Conservation (phyloP, 2,888 invertebrate genomes). For the Notocelia uddmanniana region DNA sequence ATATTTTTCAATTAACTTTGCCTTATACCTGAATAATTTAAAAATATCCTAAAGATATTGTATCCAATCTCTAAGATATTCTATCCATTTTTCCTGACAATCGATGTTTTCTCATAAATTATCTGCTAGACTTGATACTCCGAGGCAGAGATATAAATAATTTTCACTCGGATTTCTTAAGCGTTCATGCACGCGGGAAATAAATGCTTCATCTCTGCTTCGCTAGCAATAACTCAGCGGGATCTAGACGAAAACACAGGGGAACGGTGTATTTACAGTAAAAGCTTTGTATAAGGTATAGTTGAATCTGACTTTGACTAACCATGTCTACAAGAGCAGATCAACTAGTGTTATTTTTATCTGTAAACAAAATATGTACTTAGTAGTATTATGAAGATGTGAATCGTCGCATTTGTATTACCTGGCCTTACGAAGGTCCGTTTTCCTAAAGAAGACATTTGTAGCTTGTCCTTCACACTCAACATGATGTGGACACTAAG, state of each 20-base stretch:
- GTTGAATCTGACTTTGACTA: slow-evolving; percentile 41
- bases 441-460: no score
- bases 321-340: slow-evolving; percentile 25
- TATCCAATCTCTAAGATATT: slow-evolving; percentile 24
- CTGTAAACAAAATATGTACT: slow-evolving; percentile 48
- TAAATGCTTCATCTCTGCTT: slow-evolving; percentile 58
- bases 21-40: not conserved
- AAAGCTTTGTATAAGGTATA: slow-evolving; percentile 42
- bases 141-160: slow-evolving; percentile 34
- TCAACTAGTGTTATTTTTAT: slow-evolving; percentile 29
- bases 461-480: no score
- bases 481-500: no score
- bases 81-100: slow-evolving; percentile 24
- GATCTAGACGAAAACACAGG: slow-evolving; percentile 47
- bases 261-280: slow-evolving; percentile 42
- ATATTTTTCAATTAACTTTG: no score
- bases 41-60: not conserved
- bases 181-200: slow-evolving; percentile 52
- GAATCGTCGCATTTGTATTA: not conserved
- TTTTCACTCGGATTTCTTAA: slow-evolving; percentile 44
- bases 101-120: slow-evolving; percentile 39
- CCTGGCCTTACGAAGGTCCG: no score
- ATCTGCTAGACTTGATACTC: slow-evolving; percentile 33
- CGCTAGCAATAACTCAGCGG: slow-evolving; percentile 57
- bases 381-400: not conserved